Evolutionary conservation across 2,113 vertebrate species (phyloP).

Genomic region (Nansenia antarctica): DNA sequence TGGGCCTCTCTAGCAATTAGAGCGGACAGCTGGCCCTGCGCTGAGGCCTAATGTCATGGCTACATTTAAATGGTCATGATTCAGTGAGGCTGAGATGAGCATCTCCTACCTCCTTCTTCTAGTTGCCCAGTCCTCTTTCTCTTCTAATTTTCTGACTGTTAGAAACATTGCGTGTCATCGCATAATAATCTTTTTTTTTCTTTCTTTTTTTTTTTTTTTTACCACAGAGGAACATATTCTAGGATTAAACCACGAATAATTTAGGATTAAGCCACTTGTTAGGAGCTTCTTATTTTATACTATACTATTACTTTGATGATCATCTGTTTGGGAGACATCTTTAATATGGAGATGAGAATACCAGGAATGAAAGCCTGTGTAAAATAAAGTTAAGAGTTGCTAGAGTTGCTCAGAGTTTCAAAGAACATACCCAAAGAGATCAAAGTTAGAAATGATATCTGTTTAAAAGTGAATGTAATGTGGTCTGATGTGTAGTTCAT

Average conservation of each 20-base stretch:
- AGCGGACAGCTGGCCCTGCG: neutral
- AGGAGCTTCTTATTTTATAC: neutral
- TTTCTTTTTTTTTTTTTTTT: too few species aligned
- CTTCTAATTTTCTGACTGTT: neutral
- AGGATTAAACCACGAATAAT: neutral
- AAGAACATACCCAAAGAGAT: neutral
- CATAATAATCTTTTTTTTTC: too few species aligned
- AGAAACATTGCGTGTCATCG: neutral
- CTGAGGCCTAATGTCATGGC: neutral
- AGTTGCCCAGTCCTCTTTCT: neutral
- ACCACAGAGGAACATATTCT: slow-evolving; percentile 1
- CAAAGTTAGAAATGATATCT: neutral
- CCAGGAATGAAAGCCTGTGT: neutral
- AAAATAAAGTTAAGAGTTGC: neutral
- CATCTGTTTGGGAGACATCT: slow-evolving; percentile 1
- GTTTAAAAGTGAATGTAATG: neutral
- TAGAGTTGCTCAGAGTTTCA: neutral
- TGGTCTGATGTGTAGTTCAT: neutral
- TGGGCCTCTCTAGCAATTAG: neutral
- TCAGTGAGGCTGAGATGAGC: neutral
- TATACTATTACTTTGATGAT: neutral
- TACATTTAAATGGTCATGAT: neutral
- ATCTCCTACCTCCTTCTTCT: neutral
- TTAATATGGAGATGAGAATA: slow-evolving; percentile 9
- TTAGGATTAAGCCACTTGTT: neutral